Conservation (phyloP, 1,140 invertebrate species). For the Caenorhabditis elegans region WBcel235 BX284606.5:16124001-16124500, state of each 20-base stretch:
- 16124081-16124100: too few species aligned
- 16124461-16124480: conserved; percentile 66
- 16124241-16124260: too few species aligned
- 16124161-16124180: not conserved
- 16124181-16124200: not conserved
- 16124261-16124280: too few species aligned
- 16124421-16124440: conserved; percentile 55
- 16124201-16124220: not conserved
- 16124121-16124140: too few species aligned
- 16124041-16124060: not conserved
- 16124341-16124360: not conserved
- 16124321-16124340: conserved; percentile 6
- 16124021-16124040: too few species aligned
- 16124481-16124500: conserved; percentile 66
- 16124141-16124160: too few species aligned
- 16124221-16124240: not conserved
- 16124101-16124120: too few species aligned
- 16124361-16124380: too few species aligned
- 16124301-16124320: not conserved
- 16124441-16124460: conserved; percentile 63
- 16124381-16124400: not conserved
- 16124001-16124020: too few species aligned
- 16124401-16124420: conserved; percentile 38
- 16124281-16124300: too few species aligned
- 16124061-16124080: not conserved